Evolutionary conservation across 2,113 vertebrate genomes (phyloP).

Genomic region (Pedetes capensis): DNA sequence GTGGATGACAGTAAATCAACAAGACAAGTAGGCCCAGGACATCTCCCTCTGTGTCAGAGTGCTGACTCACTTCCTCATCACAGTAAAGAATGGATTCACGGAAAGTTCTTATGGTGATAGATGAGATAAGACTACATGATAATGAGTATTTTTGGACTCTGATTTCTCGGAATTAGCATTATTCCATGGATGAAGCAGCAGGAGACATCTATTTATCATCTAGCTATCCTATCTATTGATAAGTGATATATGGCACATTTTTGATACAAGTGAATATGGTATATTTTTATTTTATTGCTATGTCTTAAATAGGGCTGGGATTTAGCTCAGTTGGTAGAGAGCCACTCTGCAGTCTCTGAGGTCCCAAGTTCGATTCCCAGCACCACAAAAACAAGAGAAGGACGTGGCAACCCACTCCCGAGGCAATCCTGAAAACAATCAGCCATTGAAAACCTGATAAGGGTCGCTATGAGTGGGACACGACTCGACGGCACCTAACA

Average conservation of each 20-base stretch:
- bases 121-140: background rate
- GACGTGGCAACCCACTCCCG: too few species aligned
- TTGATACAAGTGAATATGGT: background rate
- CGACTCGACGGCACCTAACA: too few species aligned
- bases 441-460: too few species aligned
- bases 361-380: too few species aligned
- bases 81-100: background rate
- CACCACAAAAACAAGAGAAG: too few species aligned
- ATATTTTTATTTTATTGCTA: background rate
- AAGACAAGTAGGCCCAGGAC: constrained; percentile 30
- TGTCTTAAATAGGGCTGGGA: constrained; percentile 39
- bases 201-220: too few species aligned
- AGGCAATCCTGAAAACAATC: too few species aligned
- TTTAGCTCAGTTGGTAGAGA: too few species aligned
- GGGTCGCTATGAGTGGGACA: too few species aligned
- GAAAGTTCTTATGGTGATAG: background rate
- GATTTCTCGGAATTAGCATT: constrained; percentile 11
- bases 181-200: background rate
- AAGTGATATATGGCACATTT: background rate
- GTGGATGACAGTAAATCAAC: constrained; percentile 63
- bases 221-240: too few species aligned
- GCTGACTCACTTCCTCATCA: constrained; percentile 65
- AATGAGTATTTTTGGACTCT: background rate
- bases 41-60: background rate
- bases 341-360: too few species aligned